Conservation (phyloP, 2,888 invertebrate species). For the Glomeris marginata region DNA sequence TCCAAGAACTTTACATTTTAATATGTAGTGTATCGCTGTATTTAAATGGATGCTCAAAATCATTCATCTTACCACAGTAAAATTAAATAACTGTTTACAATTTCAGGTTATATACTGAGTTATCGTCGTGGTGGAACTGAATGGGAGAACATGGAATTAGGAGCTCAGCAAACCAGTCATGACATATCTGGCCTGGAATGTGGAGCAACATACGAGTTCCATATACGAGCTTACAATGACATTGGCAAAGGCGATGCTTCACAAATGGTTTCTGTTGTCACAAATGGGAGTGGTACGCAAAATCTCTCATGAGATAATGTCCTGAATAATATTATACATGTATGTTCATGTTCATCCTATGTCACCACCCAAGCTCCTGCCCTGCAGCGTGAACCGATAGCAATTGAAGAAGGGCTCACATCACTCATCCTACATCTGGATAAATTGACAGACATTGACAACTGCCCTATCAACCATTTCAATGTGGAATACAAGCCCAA, state of each 20-base stretch:
- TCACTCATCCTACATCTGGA: conserved; percentile 28
- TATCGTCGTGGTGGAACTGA: conserved; percentile 9
- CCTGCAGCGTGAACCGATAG: not conserved
- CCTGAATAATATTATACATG: not conserved
- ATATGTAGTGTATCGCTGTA: no score
- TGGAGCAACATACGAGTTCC: conserved; percentile 13
- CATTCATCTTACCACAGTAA: no score
- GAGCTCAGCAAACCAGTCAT: conserved; percentile 5
- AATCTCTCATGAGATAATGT: not conserved
- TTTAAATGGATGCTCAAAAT: no score
- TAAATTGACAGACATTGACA: conserved; percentile 20
- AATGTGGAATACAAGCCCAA: conserved; percentile 14
- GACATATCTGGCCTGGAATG: conserved; percentile 12
- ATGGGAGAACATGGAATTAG: conserved; percentile 13
- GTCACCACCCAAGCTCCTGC: conserved; percentile 1
- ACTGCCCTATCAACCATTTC: conserved; percentile 27
- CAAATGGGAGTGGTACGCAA: conserved; percentile 13
- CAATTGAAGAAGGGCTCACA: conserved; percentile 24
- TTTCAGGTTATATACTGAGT: conserved; percentile 11
- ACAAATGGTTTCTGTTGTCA: conserved; percentile 2
- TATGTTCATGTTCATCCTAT: not conserved
- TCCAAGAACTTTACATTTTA: no score
- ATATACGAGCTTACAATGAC: conserved; percentile 11
- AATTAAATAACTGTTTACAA: no score
- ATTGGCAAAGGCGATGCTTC: conserved; percentile 13